These are phyloP conservation scores for Ostrea denselamellosa DNA, from an alignment of 1,140 invertebrate genomes.

Conservation along the genomic window DNA sequence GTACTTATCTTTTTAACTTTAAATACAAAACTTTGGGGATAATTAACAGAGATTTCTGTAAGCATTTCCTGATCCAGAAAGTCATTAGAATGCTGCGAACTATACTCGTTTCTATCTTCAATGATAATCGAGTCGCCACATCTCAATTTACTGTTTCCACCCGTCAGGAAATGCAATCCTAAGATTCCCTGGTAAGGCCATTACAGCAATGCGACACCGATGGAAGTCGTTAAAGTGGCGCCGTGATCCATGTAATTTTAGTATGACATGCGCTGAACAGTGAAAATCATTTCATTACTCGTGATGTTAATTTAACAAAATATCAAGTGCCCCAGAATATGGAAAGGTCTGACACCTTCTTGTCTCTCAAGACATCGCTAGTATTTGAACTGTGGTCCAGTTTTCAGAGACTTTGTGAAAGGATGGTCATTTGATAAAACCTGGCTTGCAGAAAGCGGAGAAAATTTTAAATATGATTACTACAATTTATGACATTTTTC, in stretches of 20 bases:
- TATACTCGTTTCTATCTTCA: neutral
- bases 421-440: neutral
- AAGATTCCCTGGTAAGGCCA: neutral
- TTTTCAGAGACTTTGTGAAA: neutral
- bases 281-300: slow-evolving; percentile 31
- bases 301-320: slow-evolving; percentile 31
- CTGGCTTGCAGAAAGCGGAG: neutral
- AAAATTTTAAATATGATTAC: neutral
- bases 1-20: neutral
- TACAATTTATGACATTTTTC: neutral
- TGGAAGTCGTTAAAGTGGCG: slow-evolving; percentile 25
- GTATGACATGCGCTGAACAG: slow-evolving; percentile 14
- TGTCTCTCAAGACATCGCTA: neutral
- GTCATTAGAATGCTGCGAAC: neutral
- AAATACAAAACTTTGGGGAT: neutral
- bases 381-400: neutral
- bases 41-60: neutral
- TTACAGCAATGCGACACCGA: slow-evolving; percentile 27
- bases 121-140: slow-evolving; percentile 24
- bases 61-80: neutral
- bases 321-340: slow-evolving; percentile 6
- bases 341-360: neutral
- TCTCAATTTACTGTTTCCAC: slow-evolving; percentile 20
- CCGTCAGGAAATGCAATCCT: slow-evolving; percentile 17
- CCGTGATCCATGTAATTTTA: slow-evolving; percentile 38